Percentiles rank a stretch among this genome's conserved stretches.
Evolutionary conservation across 2,113 vertebrate genomes (phyloP).

Genomic region (Neogobius melanostomus): DNA sequence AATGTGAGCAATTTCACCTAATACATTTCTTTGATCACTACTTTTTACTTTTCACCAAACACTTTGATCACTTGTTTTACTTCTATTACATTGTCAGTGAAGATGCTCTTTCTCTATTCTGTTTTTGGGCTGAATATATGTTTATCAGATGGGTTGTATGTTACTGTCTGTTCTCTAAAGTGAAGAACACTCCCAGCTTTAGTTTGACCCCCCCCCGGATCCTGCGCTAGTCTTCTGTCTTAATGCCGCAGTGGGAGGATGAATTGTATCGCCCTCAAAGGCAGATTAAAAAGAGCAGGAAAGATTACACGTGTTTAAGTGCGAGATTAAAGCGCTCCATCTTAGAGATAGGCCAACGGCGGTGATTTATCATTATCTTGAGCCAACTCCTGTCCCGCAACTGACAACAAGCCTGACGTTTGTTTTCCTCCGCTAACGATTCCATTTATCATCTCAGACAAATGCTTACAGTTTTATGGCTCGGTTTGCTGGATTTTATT

Average conservation of each 20-base stretch:
- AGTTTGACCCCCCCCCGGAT: conserved; percentile 21
- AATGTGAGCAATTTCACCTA: too few species aligned
- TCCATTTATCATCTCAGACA: conserved; percentile 40
- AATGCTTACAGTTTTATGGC: conserved; percentile 8
- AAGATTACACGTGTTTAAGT: conserved; percentile 61
- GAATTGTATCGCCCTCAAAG: conserved; percentile 27
- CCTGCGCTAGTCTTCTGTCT: conserved; percentile 26
- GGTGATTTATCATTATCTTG: conserved; percentile 58
- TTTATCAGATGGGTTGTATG: too few species aligned
- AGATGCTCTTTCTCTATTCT: too few species aligned
- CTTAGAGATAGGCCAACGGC: conserved; percentile 43
- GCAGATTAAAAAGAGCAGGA: conserved; percentile 58
- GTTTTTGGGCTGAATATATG: too few species aligned
- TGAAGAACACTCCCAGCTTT: not conserved
- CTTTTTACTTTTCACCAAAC: too few species aligned
- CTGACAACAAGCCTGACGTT: conserved; percentile 33
- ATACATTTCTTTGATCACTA: too few species aligned
- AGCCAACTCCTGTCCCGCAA: conserved; percentile 19
- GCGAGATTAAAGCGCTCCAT: conserved; percentile 68
- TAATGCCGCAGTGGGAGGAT: conserved; percentile 31
- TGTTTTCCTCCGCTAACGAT: conserved; percentile 33
- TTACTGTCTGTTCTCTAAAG: too few species aligned
- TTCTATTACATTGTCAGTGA: too few species aligned
- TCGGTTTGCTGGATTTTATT: not conserved
- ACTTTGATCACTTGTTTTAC: too few species aligned